A percentile compares a stretch with the other conserved stretches of the same genome.
Evolutionary conservation across 2,113 vertebrate species (phyloP).

Genomic region (Pterocles gutturalis): DNA sequence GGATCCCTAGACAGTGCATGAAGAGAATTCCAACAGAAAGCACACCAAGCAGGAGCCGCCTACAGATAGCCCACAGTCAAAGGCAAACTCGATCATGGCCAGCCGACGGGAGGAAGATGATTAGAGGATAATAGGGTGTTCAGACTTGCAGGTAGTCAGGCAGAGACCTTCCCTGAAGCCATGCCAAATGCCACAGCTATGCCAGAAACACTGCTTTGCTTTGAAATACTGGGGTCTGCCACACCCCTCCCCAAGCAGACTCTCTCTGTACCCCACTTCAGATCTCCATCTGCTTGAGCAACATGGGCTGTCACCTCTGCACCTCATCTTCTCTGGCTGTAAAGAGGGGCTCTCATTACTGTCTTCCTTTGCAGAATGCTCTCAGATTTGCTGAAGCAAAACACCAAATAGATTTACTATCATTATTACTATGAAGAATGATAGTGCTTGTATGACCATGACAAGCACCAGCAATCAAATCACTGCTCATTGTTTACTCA

Average conservation of each 20-base stretch:
- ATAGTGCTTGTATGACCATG: not conserved
- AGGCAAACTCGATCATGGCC: not conserved
- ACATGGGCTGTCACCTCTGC: not conserved
- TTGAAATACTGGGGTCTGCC: not conserved
- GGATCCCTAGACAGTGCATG: not conserved
- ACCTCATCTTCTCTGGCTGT: not conserved
- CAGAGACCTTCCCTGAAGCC: not conserved
- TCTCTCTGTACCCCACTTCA: not conserved
- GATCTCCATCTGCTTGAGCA: not conserved
- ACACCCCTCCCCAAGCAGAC: not conserved
- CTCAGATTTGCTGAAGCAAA: not conserved
- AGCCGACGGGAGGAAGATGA: rapidly evolving
- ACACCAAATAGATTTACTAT: not conserved
- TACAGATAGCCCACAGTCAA: not conserved
- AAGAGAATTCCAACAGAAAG: not conserved
- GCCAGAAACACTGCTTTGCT: not conserved
- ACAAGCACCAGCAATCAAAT: not conserved
- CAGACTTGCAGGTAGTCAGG: not conserved
- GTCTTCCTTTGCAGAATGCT: not conserved
- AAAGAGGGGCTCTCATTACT: not conserved
- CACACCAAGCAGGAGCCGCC: not conserved
- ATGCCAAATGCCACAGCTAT: not conserved
- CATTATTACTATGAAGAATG: not conserved
- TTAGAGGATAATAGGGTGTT: not conserved
- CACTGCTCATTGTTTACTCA: not conserved